These are phyloP conservation scores for Acrocephalus scirpaceus DNA, from an alignment of 2,797 vertebrate species.

Conservation along the genomic window DNA sequence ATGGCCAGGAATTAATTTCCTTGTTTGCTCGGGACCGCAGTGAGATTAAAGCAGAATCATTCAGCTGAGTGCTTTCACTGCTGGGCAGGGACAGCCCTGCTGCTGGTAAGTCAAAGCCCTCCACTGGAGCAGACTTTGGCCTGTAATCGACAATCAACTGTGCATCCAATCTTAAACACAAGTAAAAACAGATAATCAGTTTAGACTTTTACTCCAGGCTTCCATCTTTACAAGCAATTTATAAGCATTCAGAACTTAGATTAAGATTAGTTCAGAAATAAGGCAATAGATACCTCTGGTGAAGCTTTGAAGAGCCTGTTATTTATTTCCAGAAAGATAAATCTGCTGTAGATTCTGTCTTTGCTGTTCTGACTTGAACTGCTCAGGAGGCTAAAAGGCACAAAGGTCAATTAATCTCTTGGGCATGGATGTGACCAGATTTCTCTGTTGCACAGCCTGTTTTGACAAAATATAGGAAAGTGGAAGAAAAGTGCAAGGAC, in stretches of 20 bases:
- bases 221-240: background rate
- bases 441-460: background rate
- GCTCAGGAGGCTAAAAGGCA: background rate
- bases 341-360: background rate
- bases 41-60: background rate
- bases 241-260: background rate
- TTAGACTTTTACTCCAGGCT: background rate
- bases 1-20: background rate
- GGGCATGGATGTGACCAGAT: background rate
- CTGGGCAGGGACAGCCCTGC: background rate
- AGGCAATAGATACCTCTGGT: background rate
- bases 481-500: background rate
- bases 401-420: constrained; percentile 25
- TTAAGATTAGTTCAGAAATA: background rate
- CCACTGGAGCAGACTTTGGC: background rate
- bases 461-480: background rate
- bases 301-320: background rate
- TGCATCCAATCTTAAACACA: background rate
- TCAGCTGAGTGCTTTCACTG: background rate
- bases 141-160: background rate
- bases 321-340: background rate
- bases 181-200: background rate
- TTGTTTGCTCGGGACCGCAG: background rate
- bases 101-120: fast-evolving
- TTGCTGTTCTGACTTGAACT: background rate